Percentiles rank a stretch among this genome's conserved stretches.
These are phyloP conservation scores for Holcopasites calliopsidis DNA, from an alignment of 1,140 invertebrate genomes.

Conservation along the genomic window DNA sequence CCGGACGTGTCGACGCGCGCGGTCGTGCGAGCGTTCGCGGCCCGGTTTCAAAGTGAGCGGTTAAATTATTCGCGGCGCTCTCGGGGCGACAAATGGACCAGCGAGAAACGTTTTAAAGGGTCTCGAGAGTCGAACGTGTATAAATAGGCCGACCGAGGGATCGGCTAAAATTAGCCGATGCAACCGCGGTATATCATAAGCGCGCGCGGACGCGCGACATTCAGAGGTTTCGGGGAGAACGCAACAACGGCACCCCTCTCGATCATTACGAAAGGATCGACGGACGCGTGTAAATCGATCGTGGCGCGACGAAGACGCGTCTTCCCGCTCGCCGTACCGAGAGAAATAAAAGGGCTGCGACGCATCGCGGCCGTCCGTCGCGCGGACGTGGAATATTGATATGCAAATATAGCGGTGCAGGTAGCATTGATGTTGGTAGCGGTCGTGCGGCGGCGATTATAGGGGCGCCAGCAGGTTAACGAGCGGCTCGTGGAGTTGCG, in stretches of 20 bases:
- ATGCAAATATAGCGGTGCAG: slow-evolving; percentile 74
- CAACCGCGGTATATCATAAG: slow-evolving; percentile 9
- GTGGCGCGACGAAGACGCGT: background rate
- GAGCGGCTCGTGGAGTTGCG: slow-evolving; percentile 68
- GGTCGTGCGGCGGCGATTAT: slow-evolving; percentile 67
- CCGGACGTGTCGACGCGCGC: slow-evolving; percentile 1
- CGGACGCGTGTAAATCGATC: too few species aligned
- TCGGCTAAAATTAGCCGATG: slow-evolving; percentile 69
- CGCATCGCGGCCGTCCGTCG: slow-evolving; percentile 33
- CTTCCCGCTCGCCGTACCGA: slow-evolving; percentile 42
- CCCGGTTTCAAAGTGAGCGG: slow-evolving; percentile 54
- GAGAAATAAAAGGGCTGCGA: slow-evolving; percentile 56
- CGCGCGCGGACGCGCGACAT: background rate
- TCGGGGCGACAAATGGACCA: slow-evolving; percentile 63
- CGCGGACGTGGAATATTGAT: slow-evolving; percentile 74
- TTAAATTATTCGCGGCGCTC: slow-evolving; percentile 63
- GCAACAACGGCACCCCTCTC: too few species aligned
- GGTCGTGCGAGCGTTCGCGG: slow-evolving; percentile 30
- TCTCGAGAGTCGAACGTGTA: slow-evolving; percentile 61
- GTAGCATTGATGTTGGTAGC: slow-evolving; percentile 52
- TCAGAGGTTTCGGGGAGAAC: slow-evolving; percentile 3
- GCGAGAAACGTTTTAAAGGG: slow-evolving; percentile 63
- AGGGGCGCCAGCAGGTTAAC: slow-evolving; percentile 74
- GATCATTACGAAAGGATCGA: too few species aligned
- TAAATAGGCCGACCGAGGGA: slow-evolving; percentile 70